Percentiles rank a stretch among this genome's conserved stretches.
Conservation (phyloP, 2,113 vertebrate genomes). For the Nyctibius bracteatus region DNA sequence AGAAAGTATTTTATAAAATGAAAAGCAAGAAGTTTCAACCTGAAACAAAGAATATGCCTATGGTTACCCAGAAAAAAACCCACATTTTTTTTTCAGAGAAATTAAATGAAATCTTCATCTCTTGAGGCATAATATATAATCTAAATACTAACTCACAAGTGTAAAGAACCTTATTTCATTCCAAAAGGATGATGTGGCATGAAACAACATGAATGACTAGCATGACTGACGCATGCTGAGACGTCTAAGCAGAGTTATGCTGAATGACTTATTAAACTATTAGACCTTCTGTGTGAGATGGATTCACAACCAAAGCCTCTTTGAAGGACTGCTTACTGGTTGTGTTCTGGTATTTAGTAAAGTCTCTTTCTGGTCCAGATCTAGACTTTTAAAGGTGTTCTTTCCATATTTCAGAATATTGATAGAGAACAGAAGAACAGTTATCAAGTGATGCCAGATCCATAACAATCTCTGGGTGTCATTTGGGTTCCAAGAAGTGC, state of each 20-base stretch:
- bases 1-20: background rate
- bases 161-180: background rate
- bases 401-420: background rate
- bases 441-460: background rate
- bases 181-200: background rate
- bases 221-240: background rate
- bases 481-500: background rate
- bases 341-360: background rate
- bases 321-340: background rate
- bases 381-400: background rate
- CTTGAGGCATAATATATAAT: background rate
- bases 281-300: background rate
- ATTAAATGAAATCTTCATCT: background rate
- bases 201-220: background rate
- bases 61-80: background rate
- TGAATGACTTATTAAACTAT: background rate
- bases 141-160: background rate
- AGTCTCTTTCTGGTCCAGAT: background rate
- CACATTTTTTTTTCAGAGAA: background rate
- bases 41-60: background rate
- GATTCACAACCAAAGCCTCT: background rate
- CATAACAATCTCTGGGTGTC: background rate
- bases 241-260: background rate
- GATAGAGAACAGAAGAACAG: background rate
- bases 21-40: background rate